These are phyloP conservation scores for Calephelis nemesis DNA, from an alignment of 1,140 invertebrate species.

Conservation along the genomic window DNA sequence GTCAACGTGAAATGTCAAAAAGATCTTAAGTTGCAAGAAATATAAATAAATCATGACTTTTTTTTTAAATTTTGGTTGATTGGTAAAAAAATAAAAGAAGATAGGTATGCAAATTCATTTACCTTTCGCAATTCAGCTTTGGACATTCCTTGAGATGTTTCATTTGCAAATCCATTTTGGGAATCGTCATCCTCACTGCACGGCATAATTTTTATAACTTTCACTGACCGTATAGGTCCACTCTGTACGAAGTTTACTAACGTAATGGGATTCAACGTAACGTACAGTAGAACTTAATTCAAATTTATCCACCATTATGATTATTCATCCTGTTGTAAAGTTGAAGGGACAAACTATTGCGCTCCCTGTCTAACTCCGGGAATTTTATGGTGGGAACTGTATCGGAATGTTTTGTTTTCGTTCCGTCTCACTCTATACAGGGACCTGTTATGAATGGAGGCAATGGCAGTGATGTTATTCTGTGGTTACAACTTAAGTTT, in stretches of 20 bases:
- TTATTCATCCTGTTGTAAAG: slow-evolving; percentile 51
- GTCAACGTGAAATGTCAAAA: too few species aligned
- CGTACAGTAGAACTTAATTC: slow-evolving; percentile 54
- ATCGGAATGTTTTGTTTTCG: slow-evolving; percentile 78
- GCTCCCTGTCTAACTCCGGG: slow-evolving; percentile 43
- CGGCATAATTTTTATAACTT: slow-evolving; percentile 47
- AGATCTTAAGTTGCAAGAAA: too few species aligned
- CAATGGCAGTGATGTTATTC: slow-evolving; percentile 36
- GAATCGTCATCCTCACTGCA: slow-evolving; percentile 73
- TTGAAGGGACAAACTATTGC: slow-evolving; percentile 34
- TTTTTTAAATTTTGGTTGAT: too few species aligned
- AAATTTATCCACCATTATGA: slow-evolving; percentile 52
- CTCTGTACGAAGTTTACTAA: slow-evolving; percentile 32
- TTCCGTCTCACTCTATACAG: slow-evolving; percentile 59
- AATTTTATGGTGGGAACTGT: slow-evolving; percentile 64
- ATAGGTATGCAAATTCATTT: slow-evolving; percentile 26
- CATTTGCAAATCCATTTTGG: slow-evolving; percentile 59
- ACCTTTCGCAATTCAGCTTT: slow-evolving; percentile 73
- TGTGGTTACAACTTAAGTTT: slow-evolving; percentile 12
- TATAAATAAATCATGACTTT: too few species aligned
- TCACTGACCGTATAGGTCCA: slow-evolving; percentile 34
- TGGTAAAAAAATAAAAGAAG: too few species aligned
- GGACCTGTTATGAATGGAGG: slow-evolving; percentile 63
- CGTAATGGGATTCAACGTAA: slow-evolving; percentile 45
- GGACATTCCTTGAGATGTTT: slow-evolving; percentile 55